Evolutionary conservation across 2,797 vertebrate species (phyloP), one percentile per base, ranked within the genome.

Genomic region (Hybognathus amarus): DNA sequence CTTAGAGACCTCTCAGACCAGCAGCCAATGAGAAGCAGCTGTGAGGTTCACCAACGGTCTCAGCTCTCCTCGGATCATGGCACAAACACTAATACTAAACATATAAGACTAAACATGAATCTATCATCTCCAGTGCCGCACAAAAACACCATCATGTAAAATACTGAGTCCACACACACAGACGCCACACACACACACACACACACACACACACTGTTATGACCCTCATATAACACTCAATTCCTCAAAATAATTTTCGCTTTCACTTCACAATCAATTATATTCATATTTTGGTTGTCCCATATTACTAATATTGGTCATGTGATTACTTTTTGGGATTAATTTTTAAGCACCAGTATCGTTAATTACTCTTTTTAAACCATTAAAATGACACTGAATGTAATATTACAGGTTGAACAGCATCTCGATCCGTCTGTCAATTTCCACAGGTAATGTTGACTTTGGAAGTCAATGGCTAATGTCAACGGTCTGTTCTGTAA

Each of bases 81-180:
- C 63, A 67, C 11, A 20, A 9, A n/a, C 20, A 79, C 42, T 36
- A 42, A n/a, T n/a, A n/a, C n/a, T n/a, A n/a, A n/a, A n/a, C n/a
- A n/a, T n/a, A n/a, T 30, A 38, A 40, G 56, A 74, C 54, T 40
- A 73, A 59, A 75, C 69, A 42, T 27, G 47, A 13, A 75, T 82
- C 66, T 9, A 52, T 81, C 64, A 71, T 20, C 20, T 56, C 30
- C 71, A 73, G 20, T 17, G 61, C 40, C 56, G 40, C 38, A 73
- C 30, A 77, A 45, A 22, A 61, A 40, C 42, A 52, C 45, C 22
- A 22, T 27, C n/a, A n/a, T 30, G 40, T 64, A 74, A 42, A 45
- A 22, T 13, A 12, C 61, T 20, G n/a, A 54, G n/a, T 38, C 38
- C 13, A 24, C 9, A 42, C 40, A n/a, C n/a, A n/a, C n/a, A n/a